Conservation (phyloP, 2,797 vertebrate genomes). For the Catamblyrhynchus diadema region DNA sequence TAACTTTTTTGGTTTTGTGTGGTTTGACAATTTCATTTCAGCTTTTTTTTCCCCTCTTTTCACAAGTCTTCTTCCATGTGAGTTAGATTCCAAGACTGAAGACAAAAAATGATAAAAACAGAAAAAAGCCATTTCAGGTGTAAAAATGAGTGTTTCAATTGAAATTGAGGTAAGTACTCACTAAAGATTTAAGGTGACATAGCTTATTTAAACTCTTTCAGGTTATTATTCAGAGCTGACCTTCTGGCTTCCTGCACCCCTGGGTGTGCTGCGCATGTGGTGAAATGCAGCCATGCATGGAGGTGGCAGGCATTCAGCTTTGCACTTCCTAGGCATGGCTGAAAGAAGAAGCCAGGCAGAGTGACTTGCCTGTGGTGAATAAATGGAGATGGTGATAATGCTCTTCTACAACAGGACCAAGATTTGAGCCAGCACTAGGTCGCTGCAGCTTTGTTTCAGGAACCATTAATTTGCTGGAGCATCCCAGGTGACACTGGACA, state of each 20-base stretch:
- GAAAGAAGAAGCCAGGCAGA: neutral
- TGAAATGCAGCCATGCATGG: accelerated
- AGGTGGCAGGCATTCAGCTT: neutral
- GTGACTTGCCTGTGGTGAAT: accelerated
- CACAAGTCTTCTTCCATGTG: neutral
- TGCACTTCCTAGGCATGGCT: neutral
- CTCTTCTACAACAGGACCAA: neutral
- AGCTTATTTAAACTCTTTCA: neutral
- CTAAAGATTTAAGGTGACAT: neutral
- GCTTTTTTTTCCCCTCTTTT: neutral
- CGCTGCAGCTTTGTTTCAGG: neutral
- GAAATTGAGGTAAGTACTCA: neutral
- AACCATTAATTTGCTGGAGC: neutral
- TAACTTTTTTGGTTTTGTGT: neutral
- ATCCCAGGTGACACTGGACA: neutral
- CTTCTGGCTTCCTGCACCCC: neutral
- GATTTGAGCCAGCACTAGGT: neutral
- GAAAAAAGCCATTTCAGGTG: neutral
- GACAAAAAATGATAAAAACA: neutral
- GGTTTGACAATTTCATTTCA: neutral
- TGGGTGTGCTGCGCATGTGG: accelerated
- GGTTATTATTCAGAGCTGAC: neutral
- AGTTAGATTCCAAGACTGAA: neutral
- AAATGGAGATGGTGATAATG: neutral
- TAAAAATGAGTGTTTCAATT: neutral